phyloP scores from a whole-genome alignment of 2,113 vertebrate genomes.

The Microtus montanus region DNA sequence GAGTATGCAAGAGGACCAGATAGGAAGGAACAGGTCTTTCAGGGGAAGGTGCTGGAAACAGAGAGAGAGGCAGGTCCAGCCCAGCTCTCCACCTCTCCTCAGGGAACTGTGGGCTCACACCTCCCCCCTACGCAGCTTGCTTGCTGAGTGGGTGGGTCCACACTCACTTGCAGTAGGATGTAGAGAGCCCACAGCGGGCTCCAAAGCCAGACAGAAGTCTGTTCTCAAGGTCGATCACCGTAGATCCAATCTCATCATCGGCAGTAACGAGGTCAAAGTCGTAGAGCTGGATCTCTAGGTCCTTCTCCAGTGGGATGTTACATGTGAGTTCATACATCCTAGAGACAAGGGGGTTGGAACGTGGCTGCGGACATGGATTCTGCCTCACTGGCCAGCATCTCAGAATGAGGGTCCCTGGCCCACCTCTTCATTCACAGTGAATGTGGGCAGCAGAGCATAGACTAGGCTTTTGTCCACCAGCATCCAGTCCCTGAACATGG shows the following conservation, averaged over 20 bases:
- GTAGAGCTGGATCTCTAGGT: slow-evolving; percentile 81
- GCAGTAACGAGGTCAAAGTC: slow-evolving; percentile 83
- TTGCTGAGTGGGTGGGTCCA: neutral
- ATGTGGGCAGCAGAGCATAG: neutral
- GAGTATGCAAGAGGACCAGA: neutral
- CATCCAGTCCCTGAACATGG: neutral
- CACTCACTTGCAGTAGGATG: slow-evolving; percentile 80
- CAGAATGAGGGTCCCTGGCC: fast-evolving
- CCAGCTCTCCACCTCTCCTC: neutral
- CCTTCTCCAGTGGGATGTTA: slow-evolving; percentile 85
- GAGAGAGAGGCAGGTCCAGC: neutral
- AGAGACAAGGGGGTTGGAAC: neutral
- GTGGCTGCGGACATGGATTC: fast-evolving
- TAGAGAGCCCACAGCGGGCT: slow-evolving; percentile 85
- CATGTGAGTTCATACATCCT: slow-evolving; percentile 84
- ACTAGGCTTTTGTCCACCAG: neutral
- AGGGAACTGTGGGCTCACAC: neutral
- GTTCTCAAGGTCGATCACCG: slow-evolving; percentile 86
- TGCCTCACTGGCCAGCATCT: neutral
- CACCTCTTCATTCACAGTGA: neutral
- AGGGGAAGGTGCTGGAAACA: neutral
- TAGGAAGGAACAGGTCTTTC: neutral
- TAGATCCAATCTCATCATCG: slow-evolving; percentile 85
- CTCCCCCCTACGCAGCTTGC: neutral
- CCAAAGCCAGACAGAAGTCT: slow-evolving; percentile 83